These are phyloP conservation scores for Aphaenogaster rudis DNA, from an alignment of 1,140 invertebrate genomes.

Conservation along the genomic window DNA sequence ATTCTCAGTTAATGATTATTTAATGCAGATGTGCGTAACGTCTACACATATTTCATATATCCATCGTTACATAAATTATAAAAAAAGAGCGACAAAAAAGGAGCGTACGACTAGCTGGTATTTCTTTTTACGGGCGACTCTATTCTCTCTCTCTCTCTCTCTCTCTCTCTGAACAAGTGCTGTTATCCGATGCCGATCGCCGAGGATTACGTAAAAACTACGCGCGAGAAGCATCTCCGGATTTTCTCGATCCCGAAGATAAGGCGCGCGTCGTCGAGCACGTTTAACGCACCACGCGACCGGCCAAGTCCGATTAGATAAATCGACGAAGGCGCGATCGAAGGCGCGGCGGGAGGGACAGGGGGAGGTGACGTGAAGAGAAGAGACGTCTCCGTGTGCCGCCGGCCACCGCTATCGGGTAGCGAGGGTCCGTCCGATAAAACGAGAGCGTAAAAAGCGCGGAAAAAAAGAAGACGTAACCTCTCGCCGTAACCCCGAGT, in stretches of 20 bases:
- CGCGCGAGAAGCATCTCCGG: constrained; percentile 24
- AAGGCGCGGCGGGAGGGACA: neutral
- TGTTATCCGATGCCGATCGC: constrained; percentile 19
- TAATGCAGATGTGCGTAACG: constrained; percentile 12
- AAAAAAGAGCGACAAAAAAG: constrained; percentile 5
- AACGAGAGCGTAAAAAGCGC: constrained; percentile 63
- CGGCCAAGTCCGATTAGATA: constrained; percentile 59
- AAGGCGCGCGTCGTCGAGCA: constrained; percentile 10
- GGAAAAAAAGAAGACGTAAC: constrained; percentile 70
- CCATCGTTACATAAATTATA: neutral
- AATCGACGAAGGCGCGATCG: constrained; percentile 14
- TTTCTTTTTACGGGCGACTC: neutral
- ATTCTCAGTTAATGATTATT: constrained; percentile 25
- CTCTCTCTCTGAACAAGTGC: neutral
- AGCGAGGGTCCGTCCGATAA: constrained; percentile 46
- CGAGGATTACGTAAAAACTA: constrained; percentile 54
- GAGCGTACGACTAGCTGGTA: neutral
- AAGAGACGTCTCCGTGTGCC: constrained; percentile 21
- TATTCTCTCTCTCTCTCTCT: constrained; percentile 6
- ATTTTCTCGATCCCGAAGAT: constrained; percentile 60
- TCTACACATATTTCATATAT: neutral
- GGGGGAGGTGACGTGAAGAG: neutral
- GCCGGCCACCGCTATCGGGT: neutral
- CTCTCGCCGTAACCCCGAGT: constrained; percentile 71
- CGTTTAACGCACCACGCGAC: constrained; percentile 35